phyloP scores from a whole-genome alignment of 2,888 invertebrate species.

The Phortica magna region DNA sequence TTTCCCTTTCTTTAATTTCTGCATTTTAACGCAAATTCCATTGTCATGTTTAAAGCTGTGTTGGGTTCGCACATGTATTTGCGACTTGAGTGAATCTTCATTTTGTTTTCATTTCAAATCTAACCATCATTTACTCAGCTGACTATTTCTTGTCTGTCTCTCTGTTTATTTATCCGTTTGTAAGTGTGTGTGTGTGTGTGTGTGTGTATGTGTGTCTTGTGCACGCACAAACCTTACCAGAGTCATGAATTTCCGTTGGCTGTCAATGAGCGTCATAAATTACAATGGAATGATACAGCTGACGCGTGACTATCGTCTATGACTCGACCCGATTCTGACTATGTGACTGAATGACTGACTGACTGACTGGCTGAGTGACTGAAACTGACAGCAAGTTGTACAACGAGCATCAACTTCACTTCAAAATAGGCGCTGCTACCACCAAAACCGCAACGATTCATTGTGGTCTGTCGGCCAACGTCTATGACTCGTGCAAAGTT shows the following conservation, averaged over 20 bases:
- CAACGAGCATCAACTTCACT: slow-evolving; percentile 9
- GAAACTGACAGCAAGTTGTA: slow-evolving; percentile 15
- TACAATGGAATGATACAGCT: neutral
- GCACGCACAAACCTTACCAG: slow-evolving; percentile 6
- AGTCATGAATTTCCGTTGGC: slow-evolving; percentile 23
- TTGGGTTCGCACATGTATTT: neutral
- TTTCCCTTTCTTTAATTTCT: too few species aligned
- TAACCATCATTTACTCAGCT: neutral
- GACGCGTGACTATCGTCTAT: too few species aligned
- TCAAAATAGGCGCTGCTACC: neutral
- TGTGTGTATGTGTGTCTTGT: neutral
- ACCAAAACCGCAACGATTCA: neutral
- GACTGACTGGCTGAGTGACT: neutral
- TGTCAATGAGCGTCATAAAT: slow-evolving; percentile 24
- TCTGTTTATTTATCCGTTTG: too few species aligned
- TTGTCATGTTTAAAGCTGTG: too few species aligned
- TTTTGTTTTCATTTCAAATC: neutral
- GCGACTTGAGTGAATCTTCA: slow-evolving; percentile 4
- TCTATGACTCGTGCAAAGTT: neutral
- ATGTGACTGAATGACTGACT: too few species aligned
- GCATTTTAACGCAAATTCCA: too few species aligned
- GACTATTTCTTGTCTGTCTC: too few species aligned
- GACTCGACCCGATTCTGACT: too few species aligned
- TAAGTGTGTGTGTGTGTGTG: neutral
- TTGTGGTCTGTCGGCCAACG: neutral